Conservation (phyloP, 2,888 invertebrate genomes). For the Eilema depressum region DNA sequence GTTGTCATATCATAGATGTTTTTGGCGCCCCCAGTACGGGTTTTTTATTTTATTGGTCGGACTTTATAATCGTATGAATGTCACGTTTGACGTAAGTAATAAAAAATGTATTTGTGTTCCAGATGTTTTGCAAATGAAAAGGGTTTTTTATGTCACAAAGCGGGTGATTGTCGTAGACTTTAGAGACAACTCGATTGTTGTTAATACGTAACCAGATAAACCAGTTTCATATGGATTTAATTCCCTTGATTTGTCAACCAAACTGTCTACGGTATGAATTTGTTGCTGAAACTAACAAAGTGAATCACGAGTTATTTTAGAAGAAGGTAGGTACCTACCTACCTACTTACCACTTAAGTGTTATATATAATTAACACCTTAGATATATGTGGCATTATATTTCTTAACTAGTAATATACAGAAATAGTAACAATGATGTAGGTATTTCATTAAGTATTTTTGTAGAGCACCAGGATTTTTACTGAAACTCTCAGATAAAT, state of each 20-base stretch:
- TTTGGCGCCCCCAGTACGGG: no score
- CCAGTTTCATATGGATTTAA: slow-evolving; percentile 58
- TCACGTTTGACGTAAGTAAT: slow-evolving; percentile 33
- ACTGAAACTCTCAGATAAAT: no score
- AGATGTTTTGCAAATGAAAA: slow-evolving; percentile 7
- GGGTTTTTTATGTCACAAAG: neutral
- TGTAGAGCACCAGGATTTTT: no score
- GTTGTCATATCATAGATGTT: no score
- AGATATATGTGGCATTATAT: no score
- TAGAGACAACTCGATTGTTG: slow-evolving; percentile 48
- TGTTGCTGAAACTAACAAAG: slow-evolving; percentile 38
- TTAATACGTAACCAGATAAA: slow-evolving; percentile 62
- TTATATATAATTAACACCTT: no score
- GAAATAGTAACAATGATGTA: no score
- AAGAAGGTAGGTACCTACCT: no score
- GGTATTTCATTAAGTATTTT: no score
- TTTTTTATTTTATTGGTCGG: no score
- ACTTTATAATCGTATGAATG: slow-evolving; percentile 42
- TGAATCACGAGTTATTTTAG: slow-evolving; percentile 2
- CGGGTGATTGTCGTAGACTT: slow-evolving; percentile 28
- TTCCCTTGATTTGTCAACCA: slow-evolving; percentile 59
- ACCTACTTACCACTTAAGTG: no score
- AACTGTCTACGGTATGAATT: slow-evolving; percentile 44
- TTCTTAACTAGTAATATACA: no score
- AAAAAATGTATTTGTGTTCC: slow-evolving; percentile 9